Evolutionary conservation across 2,113 vertebrate genomes (phyloP).

Genomic region (Thomomys bottae): DNA sequence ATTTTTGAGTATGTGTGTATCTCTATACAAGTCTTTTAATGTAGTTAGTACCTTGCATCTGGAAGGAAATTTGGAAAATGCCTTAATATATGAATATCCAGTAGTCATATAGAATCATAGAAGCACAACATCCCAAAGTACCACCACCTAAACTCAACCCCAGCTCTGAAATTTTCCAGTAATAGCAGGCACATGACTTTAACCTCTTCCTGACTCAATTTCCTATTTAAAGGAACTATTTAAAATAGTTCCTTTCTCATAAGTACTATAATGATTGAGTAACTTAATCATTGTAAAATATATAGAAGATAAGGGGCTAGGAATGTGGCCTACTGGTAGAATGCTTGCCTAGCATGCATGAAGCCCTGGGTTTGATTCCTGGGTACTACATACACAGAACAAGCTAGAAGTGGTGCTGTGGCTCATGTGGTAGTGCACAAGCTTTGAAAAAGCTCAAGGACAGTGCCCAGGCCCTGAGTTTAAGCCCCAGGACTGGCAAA

Average conservation of each 20-base stretch:
- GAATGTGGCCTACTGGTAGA: too few relatives aligned
- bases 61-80: slow-evolving; percentile 12
- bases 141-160: not conserved
- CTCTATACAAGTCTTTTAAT: not conserved
- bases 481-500: too few relatives aligned
- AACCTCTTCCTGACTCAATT: not conserved
- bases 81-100: not conserved
- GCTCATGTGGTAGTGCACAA: too few relatives aligned
- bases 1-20: slow-evolving; percentile 7
- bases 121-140: not conserved
- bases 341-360: too few relatives aligned
- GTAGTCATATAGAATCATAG: not conserved
- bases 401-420: too few relatives aligned
- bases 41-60: not conserved
- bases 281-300: not conserved
- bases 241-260: not conserved
- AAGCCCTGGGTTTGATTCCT: too few relatives aligned
- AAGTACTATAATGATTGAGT: not conserved
- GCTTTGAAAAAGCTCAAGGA: too few relatives aligned
- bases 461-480: too few relatives aligned
- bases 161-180: not conserved
- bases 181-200: not conserved
- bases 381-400: too few relatives aligned
- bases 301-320: too few relatives aligned
- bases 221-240: too few relatives aligned